Base-by-base conservation (phyloP, 1,140 invertebrate species). In the Rhynchophorus ferrugineus region DNA sequence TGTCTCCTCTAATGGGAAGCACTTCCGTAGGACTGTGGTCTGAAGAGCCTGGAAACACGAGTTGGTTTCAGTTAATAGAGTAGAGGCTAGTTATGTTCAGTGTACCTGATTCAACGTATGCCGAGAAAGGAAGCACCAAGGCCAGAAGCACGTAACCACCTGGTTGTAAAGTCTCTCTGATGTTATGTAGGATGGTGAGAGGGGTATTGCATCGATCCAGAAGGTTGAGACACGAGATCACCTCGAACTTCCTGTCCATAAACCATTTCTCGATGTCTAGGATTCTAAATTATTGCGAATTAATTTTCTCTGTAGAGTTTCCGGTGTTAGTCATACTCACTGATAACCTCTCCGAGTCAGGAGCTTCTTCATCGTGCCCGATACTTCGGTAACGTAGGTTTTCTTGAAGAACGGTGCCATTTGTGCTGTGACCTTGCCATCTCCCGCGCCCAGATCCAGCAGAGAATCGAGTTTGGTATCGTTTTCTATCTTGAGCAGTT, bases 361-460 rank as follows among this genome's bases (percentile, higher is more conserved):
- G 19, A 84, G 71, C 61, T 76, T 84, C 57, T 80, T 74, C 92
- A 95, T 95, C 7, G 85, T 80, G 0, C 71, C 68, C 0, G 91
- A 94, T 56, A 92, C 82, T 72, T 96, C 93, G 1, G 93, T 95
- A 35, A 83, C 87, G 67, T 85, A 89, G 18, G 88, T 79, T 14
- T 77, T 69, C 13, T 75, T 61, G 69, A 88, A 92, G 51, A 87
- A 81, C 19, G 77, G 69, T 0, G 81, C 77, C 61, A 95, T 81
- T 42, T 83, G 76, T 13, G 80, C 71, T 17, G 91, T 95, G 1
- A 92, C 89, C 53, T 82, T 80, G 3, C 93, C 93, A 73, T 96
- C 92, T 1, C 93, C 93, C 6, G 93, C 91, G 34, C 92, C 92
- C 33, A 95, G 72, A 73, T 95, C 92, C 42, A 95, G 72, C 29